Base-by-base conservation (phyloP, 2,113 vertebrate genomes). In the Gymnobelideus leadbeateri region DNA sequence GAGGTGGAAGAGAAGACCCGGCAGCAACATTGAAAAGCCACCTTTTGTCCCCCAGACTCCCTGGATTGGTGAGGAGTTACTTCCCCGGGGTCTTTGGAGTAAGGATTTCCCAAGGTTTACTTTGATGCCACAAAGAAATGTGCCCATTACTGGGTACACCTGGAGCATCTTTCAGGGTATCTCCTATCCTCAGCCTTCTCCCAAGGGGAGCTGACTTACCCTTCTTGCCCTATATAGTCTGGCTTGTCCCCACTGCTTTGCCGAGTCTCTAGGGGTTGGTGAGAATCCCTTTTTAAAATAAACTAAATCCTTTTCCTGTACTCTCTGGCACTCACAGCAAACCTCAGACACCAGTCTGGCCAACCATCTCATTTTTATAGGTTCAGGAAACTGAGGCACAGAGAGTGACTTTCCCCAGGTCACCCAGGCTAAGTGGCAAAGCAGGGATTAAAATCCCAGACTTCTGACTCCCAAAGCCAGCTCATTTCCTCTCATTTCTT, bases 1-100 rank as follows among this genome's bases (percentile, higher is more conserved):
- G 43, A 61, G 28, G 37, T 10, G 57, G 26, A 93, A 95, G 95
- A 61, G 55, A 92, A n/a, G 46, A 47, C 61, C 95, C 96, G 46
- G 90, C 94, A 95, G 93, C 0, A 12, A 91, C 26, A 84, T 31
- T 90, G 96, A 97, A 95, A 91, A 94, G 93, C 95, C 92, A 93
- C 53, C 94, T 96, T 93, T 92, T 94, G 92, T 91, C 49, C 0
- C 92, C 91, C 95, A 97, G 97, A 90, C 91, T 91, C 91, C 94
- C 95, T 61, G 89, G 96, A 2, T 91, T 51, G 57, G 91, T 91
- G 52, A 92, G 31, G 96, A 96, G 93, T 46, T 1, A 0, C 93
- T 91, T 61, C 46, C 84, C 26, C 0, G 8, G 1, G 46, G 90
- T 93, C 51, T 3, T 12, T 0, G 14, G 0, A 54, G 43, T 94